A percentile compares a stretch with the other conserved stretches of the same genome.
Conservation (phyloP, 2,888 invertebrate species). For the Chrysolina americana region DNA sequence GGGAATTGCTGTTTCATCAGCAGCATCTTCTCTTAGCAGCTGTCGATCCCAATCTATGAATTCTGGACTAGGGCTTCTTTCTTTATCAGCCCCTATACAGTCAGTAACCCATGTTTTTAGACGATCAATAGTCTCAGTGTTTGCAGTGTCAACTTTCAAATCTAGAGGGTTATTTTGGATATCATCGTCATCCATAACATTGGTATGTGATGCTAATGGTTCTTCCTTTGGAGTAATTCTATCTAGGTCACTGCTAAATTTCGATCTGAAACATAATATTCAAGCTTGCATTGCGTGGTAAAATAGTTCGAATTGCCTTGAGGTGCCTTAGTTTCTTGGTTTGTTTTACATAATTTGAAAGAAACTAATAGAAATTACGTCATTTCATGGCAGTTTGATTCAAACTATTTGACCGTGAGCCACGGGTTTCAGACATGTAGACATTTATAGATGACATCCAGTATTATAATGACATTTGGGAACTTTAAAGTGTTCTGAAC, state of each 20-base stretch:
- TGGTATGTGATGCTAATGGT: constrained; percentile 14
- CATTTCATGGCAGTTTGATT: no score
- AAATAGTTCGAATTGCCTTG: no score
- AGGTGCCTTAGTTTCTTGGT: no score
- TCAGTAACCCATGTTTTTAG: constrained; percentile 57
- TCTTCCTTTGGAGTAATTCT: constrained; percentile 20
- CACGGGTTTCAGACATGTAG: no score
- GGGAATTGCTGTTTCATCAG: neutral
- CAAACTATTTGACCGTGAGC: no score
- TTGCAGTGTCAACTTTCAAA: constrained; percentile 32
- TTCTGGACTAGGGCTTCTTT: constrained; percentile 57
- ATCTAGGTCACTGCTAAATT: constrained; percentile 16
- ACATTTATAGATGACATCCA: no score
- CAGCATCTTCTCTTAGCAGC: neutral
- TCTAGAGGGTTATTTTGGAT: constrained; percentile 36
- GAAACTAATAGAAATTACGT: no score
- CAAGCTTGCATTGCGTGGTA: neutral
- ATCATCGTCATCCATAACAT: constrained; percentile 4
- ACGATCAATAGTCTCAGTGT: constrained; percentile 50
- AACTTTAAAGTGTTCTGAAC: no score
- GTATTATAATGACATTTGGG: no score
- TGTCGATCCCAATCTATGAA: constrained; percentile 37
- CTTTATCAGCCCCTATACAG: constrained; percentile 51
- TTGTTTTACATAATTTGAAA: no score
- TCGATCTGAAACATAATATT: neutral